A percentile compares a stretch with the other conserved stretches of the same genome.
Conservation (phyloP, 2,113 vertebrate genomes). For the Andinoacara biseriatus region DNA sequence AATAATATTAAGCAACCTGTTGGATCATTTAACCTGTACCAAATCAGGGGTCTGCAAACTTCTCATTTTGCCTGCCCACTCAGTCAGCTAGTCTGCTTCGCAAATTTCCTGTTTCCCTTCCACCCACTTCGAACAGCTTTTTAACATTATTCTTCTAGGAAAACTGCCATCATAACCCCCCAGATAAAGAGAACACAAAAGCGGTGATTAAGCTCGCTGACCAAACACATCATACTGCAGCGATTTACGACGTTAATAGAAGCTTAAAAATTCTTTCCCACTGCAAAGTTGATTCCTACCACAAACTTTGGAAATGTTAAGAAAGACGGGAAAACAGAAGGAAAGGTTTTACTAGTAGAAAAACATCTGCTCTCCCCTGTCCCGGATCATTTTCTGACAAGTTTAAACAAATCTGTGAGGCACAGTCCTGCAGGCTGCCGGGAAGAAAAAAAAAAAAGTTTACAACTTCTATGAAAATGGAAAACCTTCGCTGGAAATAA, state of each 20-base stretch:
- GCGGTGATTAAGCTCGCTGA: neutral
- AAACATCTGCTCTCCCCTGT: constrained; percentile 14
- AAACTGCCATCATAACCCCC: neutral
- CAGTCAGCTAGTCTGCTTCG: neutral
- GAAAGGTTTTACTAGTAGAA: neutral
- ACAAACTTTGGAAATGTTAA: neutral
- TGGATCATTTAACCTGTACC: neutral
- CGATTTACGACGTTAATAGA: neutral
- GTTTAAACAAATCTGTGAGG: constrained; percentile 45
- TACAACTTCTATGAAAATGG: no score
- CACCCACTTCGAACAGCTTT: neutral
- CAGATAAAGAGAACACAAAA: neutral
- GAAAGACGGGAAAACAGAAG: neutral
- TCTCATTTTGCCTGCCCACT: neutral
- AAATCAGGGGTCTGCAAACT: neutral
- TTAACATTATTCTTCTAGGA: neutral
- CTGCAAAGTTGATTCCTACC: neutral
- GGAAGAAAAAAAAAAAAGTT: no score
- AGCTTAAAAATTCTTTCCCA: neutral
- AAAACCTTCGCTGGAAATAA: no score
- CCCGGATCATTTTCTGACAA: constrained; percentile 29
- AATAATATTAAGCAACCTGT: neutral
- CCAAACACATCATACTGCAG: neutral
- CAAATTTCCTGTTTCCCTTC: constrained; percentile 5
- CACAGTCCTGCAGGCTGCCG: neutral